Evolutionary conservation across 2,113 vertebrate species (phyloP).

Genomic region (Catharus minimus): DNA sequence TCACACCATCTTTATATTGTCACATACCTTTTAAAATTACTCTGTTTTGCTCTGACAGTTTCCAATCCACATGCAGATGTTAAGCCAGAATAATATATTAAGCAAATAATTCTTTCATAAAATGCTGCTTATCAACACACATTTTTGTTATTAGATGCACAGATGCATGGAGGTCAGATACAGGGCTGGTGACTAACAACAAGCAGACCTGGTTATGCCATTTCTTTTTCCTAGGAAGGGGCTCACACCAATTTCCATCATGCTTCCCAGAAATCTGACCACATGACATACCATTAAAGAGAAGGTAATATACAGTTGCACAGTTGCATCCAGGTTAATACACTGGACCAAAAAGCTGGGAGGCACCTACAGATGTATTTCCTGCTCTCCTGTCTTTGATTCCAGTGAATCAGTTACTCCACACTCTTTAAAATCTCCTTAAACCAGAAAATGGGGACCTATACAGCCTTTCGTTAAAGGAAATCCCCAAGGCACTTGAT

Average conservation of each 20-base stretch:
- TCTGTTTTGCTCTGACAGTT: neutral
- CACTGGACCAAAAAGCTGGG: neutral
- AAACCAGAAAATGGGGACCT: neutral
- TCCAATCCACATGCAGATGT: conserved; percentile 1
- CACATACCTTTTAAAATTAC: neutral
- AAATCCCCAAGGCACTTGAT: neutral
- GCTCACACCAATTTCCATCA: neutral
- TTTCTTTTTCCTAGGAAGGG: neutral
- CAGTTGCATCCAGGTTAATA: neutral
- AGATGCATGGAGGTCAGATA: neutral
- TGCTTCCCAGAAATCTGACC: neutral
- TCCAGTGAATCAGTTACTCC: neutral
- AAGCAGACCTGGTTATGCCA: neutral
- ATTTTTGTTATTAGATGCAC: neutral
- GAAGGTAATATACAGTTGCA: neutral
- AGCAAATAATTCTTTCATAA: conserved; percentile 25
- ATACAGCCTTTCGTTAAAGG: neutral
- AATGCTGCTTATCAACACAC: conserved; percentile 4
- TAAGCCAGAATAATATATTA: conserved; percentile 14
- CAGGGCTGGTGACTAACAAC: neutral
- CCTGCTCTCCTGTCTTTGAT: neutral
- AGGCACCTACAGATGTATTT: neutral
- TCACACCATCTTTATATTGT: neutral
- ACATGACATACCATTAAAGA: neutral
- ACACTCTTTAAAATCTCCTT: neutral